Evolutionary conservation across 2,888 invertebrate genomes (phyloP), one percentile per base, ranked within the genome.

Genomic region (Masnerella sp.): DNA sequence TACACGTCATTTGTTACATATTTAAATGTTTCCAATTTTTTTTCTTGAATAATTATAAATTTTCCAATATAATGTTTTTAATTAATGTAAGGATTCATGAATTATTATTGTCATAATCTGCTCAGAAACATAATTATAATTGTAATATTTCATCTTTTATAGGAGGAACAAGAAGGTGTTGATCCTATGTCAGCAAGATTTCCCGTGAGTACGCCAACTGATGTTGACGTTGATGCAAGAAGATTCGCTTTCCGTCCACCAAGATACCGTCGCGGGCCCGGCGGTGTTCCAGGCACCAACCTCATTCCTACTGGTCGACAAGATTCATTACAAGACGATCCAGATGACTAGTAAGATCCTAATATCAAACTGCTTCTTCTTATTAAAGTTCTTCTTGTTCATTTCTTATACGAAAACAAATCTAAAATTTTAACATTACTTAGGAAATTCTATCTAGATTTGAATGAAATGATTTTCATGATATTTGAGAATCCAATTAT

Each of bases 121-220:
- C n/a, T n/a, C n/a, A n/a, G n/a, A n/a, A n/a, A n/a, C n/a, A n/a
- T n/a, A n/a, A n/a, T n/a, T n/a, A n/a, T n/a, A n/a, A n/a, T n/a
- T n/a, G n/a, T n/a, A n/a, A n/a, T n/a, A n/a, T n/a, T n/a, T n/a
- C n/a, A n/a, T n/a, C n/a, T n/a, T n/a, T 58, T 59, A 1, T 77
- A 91, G 91, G 90, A 90, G 70, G 90, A 91, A 77, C 90, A 90
- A 84, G 90, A 90, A 54, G 90, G 91, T 22, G 91, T 91, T 36
- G 89, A 90, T 82, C 87, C 86, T 38, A 82, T 86, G 71, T 85
- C 87, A 42, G 83, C 85, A 49, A 82, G 86, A 71, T 85, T 84
- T 75, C 85, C 86, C 36, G 83, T 85, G 38, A 85, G 82, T 76
- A 86, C 86, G 62, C 86, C 87, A 72, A 86, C 85, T 51, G 88